A percentile compares a stretch with the other conserved stretches of the same genome.
Evolutionary conservation across 2,797 vertebrate species (phyloP).

Genomic region (Scleropages formosus): DNA sequence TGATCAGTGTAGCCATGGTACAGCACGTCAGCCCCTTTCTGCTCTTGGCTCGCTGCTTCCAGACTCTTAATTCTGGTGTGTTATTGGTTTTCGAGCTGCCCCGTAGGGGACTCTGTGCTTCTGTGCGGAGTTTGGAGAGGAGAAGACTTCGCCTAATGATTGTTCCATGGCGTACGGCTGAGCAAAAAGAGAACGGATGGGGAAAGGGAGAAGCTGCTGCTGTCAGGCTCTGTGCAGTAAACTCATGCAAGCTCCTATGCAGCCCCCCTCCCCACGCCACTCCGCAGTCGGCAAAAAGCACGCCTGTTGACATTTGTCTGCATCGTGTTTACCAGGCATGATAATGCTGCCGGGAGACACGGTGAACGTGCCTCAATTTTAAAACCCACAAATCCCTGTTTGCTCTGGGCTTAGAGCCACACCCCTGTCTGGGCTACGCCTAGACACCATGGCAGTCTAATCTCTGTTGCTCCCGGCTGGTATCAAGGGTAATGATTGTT

Average conservation of each 20-base stretch:
- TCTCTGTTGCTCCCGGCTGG: background rate
- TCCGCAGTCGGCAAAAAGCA: too few species aligned
- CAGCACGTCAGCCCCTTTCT: background rate
- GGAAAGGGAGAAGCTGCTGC: background rate
- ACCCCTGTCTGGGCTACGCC: background rate
- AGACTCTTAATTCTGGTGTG: background rate
- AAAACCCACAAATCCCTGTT: constrained; percentile 12
- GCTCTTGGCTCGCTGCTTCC: background rate
- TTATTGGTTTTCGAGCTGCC: constrained; percentile 7
- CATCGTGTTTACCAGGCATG: background rate
- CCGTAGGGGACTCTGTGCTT: background rate
- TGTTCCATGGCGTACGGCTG: background rate
- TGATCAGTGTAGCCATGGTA: constrained; percentile 6
- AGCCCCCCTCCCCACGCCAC: too few species aligned
- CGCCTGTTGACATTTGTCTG: background rate
- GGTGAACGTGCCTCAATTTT: background rate
- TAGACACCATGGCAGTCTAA: background rate
- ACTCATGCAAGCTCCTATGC: background rate
- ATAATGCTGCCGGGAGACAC: background rate
- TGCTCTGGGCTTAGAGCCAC: background rate
- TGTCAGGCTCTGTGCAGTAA: background rate
- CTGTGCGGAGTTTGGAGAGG: background rate
- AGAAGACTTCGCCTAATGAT: background rate
- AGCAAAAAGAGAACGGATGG: background rate
- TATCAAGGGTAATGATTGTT: background rate